phyloP scores from a whole-genome alignment of 2,888 invertebrate genomes.

The Caenorhabditis parvicauda region DNA sequence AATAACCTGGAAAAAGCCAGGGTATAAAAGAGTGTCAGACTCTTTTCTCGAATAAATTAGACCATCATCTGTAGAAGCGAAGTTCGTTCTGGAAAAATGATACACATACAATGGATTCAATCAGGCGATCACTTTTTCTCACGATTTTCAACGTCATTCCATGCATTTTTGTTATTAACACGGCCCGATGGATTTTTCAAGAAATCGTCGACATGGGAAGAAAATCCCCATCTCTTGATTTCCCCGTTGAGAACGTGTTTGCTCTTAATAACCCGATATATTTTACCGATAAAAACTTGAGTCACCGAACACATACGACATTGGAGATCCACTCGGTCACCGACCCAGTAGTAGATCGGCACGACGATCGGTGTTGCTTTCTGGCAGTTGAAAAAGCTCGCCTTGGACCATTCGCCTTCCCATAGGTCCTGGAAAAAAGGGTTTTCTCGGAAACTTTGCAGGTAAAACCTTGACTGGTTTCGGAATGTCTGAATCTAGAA shows the following conservation, averaged over 20 bases:
- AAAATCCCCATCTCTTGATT: slow-evolving; percentile 40
- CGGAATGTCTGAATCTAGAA: too few species aligned
- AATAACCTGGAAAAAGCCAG: too few species aligned
- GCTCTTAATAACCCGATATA: not conserved
- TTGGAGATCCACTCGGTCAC: slow-evolving; percentile 40
- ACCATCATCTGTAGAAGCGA: too few species aligned
- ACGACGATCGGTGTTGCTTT: slow-evolving; percentile 20
- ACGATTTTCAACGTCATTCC: too few species aligned
- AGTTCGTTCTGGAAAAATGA: too few species aligned
- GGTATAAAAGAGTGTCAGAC: too few species aligned
- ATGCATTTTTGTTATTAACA: not conserved
- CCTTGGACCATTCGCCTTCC: slow-evolving; percentile 23
- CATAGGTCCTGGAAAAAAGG: too few species aligned
- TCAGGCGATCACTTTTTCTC: too few species aligned
- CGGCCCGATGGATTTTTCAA: slow-evolving; percentile 18
- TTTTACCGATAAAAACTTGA: not conserved
- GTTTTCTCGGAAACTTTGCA: too few species aligned
- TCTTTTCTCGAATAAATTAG: too few species aligned
- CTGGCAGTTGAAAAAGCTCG: slow-evolving; percentile 7
- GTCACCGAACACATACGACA: slow-evolving; percentile 43
- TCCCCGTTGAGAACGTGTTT: slow-evolving; percentile 33
- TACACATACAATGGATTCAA: too few species aligned
- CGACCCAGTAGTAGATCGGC: slow-evolving; percentile 47
- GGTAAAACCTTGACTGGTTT: too few species aligned
- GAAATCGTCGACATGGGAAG: slow-evolving; percentile 29